phyloP scores from a whole-genome alignment of 2,113 vertebrate genomes.

The Ifrita kowaldi region DNA sequence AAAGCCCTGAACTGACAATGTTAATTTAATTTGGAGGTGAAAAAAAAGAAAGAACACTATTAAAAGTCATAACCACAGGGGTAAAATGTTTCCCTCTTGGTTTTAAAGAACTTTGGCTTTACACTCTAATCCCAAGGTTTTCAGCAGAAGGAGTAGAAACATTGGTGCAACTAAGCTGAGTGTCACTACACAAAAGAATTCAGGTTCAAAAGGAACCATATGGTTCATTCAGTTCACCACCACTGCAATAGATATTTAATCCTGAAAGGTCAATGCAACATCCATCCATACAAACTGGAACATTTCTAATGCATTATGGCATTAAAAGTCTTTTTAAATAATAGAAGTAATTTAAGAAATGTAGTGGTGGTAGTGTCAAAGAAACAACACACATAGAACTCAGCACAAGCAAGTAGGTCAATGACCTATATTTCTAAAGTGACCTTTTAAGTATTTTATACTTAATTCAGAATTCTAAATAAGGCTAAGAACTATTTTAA shows the following conservation, averaged over 20 bases:
- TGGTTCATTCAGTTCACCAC: not conserved
- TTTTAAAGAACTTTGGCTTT: not conserved
- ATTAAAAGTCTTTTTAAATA: not conserved
- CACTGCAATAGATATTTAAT: not conserved
- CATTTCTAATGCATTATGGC: not conserved
- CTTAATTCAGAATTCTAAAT: slow-evolving; percentile 15
- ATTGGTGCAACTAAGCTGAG: not conserved
- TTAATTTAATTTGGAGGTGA: not conserved
- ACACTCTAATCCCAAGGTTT: not conserved
- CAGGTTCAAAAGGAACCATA: not conserved
- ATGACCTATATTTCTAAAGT: not conserved
- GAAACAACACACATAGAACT: not conserved
- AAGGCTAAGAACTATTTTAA: not conserved
- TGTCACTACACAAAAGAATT: not conserved
- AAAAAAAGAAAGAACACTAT: not conserved
- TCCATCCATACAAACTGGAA: not conserved
- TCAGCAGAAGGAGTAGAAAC: not conserved
- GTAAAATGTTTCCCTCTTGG: not conserved
- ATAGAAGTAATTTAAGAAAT: not conserved
- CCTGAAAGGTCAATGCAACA: not conserved
- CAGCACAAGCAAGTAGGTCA: not conserved
- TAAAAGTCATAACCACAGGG: not conserved
- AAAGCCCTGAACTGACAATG: not conserved
- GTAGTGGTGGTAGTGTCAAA: not conserved
- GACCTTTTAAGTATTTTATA: not conserved